Conservation (phyloP, 2,797 vertebrate species). For the Buceros bicornis region DNA sequence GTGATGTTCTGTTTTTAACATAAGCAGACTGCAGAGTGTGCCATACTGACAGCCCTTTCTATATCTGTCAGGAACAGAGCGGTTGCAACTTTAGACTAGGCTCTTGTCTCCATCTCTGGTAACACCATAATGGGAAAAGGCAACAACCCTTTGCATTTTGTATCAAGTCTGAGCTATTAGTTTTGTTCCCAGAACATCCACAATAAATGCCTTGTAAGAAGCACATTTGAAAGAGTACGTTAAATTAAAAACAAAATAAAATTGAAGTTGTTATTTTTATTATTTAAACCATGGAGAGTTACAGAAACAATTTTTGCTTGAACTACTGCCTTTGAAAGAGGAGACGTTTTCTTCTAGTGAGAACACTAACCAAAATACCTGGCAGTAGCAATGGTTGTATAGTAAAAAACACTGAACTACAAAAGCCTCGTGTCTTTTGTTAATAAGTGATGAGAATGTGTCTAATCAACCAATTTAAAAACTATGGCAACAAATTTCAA, state of each 20-base stretch:
- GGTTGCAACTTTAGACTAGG: background rate
- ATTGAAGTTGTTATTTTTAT: background rate
- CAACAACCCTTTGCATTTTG: background rate
- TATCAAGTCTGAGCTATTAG: background rate
- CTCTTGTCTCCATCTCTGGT: background rate
- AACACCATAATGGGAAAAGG: background rate
- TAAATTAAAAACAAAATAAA: background rate
- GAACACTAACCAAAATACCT: background rate
- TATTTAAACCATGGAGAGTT: fast-evolving
- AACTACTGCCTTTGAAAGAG: background rate
- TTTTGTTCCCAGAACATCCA: background rate
- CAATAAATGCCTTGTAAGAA: background rate
- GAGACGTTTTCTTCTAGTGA: background rate
- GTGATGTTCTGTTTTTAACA: background rate
- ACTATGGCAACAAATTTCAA: background rate
- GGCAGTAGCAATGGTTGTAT: background rate
- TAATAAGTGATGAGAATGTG: background rate
- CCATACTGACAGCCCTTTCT: background rate
- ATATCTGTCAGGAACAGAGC: background rate
- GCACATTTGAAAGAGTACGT: background rate
- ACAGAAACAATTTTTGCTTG: background rate
- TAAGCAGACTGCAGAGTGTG: background rate
- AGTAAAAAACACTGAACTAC: background rate
- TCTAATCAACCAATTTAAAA: background rate
- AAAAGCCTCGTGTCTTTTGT: background rate